Evolutionary conservation across 2,888 invertebrate species (phyloP).

Genomic region (Tricholauxania praeusta): DNA sequence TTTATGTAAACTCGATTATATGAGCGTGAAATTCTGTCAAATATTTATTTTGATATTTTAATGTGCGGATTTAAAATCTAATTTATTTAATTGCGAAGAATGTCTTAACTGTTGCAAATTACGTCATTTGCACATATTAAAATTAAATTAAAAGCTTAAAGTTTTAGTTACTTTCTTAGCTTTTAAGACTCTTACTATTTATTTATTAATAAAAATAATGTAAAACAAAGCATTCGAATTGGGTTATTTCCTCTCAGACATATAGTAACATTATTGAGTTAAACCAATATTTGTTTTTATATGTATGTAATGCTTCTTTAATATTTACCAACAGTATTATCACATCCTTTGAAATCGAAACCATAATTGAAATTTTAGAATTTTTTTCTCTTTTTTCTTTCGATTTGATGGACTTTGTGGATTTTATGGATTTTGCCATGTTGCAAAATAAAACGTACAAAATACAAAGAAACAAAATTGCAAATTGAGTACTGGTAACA

Average conservation of each 20-base stretch:
- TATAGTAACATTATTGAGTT: background rate
- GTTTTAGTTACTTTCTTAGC: no score
- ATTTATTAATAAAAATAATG: no score
- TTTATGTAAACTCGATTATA: no score
- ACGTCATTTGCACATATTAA: background rate
- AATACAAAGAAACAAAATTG: background rate
- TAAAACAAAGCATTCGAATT: background rate
- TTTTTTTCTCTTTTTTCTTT: no score
- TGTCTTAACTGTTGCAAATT: background rate
- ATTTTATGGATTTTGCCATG: no score
- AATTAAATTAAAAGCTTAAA: no score
- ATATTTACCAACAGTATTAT: background rate
- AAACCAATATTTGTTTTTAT: background rate
- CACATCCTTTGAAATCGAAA: background rate
- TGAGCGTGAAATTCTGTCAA: no score
- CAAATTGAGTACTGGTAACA: conserved; percentile 7
- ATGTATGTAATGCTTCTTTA: background rate
- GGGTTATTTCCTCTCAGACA: background rate
- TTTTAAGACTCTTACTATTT: no score
- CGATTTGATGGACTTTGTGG: no score
- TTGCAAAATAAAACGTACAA: background rate
- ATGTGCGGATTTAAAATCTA: background rate
- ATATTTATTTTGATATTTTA: background rate
- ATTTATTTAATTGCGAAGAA: background rate
- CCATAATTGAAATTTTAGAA: background rate